Evolutionary conservation across 2,797 vertebrate species (phyloP).

Genomic region (Micropoecilia bifurca): DNA sequence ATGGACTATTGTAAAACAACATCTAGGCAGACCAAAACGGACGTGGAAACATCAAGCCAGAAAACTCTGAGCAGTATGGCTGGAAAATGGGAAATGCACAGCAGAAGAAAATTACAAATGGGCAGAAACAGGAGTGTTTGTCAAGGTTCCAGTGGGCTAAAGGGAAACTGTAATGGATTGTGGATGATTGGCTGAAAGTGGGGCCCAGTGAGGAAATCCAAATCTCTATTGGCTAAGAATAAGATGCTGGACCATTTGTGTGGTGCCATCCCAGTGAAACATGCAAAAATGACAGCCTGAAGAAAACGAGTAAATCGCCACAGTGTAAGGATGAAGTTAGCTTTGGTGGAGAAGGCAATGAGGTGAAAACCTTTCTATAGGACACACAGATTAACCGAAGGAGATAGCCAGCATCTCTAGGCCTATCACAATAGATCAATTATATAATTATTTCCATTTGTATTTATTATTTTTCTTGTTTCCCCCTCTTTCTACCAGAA

Average conservation of each 20-base stretch:
- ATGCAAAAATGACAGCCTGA: not conserved
- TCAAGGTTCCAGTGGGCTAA: not conserved
- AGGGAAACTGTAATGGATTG: conserved; percentile 4
- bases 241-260: not conserved
- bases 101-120: not conserved
- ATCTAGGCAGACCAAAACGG: not conserved
- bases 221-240: conserved; percentile 6
- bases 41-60: not conserved
- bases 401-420: not conserved
- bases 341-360: not conserved
- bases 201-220: not conserved
- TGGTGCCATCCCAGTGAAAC: not conserved
- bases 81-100: not conserved
- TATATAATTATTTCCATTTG: no score
- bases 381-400: not conserved
- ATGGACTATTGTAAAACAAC: not conserved
- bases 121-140: not conserved
- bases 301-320: not conserved
- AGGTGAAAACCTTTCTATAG: not conserved
- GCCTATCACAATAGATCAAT: no score
- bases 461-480: no score
- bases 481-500: no score
- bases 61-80: not conserved
- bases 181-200: conserved; percentile 1
- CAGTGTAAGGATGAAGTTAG: not conserved